These are phyloP conservation scores for Centropus bengalensis DNA, from an alignment of 2,113 vertebrate genomes.

Conservation along the genomic window DNA sequence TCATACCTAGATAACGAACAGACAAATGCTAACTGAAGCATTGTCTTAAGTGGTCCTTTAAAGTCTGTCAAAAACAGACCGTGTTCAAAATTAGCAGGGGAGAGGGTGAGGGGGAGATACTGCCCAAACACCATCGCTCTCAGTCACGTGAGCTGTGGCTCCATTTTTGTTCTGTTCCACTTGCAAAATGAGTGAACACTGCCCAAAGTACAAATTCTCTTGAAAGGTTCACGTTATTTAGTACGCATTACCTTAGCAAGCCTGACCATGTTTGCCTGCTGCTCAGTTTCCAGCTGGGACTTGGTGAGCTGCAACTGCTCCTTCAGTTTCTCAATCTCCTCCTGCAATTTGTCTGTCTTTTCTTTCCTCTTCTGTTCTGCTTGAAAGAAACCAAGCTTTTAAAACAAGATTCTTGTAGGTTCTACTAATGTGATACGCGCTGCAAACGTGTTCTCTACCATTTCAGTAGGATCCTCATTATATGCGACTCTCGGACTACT, in stretches of 20 bases:
- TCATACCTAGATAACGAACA: background rate
- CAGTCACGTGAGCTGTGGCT: background rate
- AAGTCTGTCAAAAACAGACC: background rate
- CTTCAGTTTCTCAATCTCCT: constrained; percentile 84
- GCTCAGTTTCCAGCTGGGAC: constrained; percentile 84
- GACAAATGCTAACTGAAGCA: background rate
- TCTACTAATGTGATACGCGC: background rate
- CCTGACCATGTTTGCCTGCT: constrained; percentile 76
- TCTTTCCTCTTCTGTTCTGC: constrained; percentile 82
- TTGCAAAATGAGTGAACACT: background rate
- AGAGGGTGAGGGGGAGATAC: background rate
- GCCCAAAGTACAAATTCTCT: background rate
- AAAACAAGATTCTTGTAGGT: background rate
- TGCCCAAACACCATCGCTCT: background rate
- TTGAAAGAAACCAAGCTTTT: constrained; percentile 33
- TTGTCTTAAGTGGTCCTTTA: background rate
- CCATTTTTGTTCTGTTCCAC: background rate
- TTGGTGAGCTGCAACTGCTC: constrained; percentile 83
- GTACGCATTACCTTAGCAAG: constrained; percentile 77
- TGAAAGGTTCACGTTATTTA: background rate
- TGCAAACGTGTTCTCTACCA: background rate
- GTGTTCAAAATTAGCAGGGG: background rate
- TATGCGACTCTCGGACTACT: background rate
- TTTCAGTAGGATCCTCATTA: background rate
- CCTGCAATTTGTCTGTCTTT: constrained; percentile 78